Evolutionary conservation across 1,140 invertebrate species (phyloP).

Genomic region (Brachystomella parvula): DNA sequence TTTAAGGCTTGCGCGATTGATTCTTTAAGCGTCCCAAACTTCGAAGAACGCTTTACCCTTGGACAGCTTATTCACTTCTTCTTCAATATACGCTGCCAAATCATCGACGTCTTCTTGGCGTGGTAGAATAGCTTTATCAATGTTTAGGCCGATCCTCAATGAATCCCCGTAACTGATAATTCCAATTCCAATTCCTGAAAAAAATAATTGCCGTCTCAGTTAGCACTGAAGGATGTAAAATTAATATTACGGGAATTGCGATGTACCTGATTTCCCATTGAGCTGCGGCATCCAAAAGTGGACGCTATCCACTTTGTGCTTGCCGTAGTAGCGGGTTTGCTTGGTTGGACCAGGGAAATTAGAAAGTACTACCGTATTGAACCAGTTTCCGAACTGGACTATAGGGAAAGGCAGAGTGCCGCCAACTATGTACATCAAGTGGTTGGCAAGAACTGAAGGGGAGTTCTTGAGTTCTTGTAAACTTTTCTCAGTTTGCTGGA

Average conservation of each 20-base stretch:
- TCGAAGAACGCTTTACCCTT: not conserved
- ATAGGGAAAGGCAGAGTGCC: constrained; percentile 23
- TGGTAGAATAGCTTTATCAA: constrained; percentile 31
- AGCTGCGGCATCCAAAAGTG: constrained; percentile 29
- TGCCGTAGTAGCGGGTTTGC: constrained; percentile 6
- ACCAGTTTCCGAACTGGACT: constrained; percentile 29
- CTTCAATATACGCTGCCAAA: constrained; percentile 17
- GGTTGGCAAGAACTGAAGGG: constrained; percentile 21
- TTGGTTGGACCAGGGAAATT: constrained; percentile 34
- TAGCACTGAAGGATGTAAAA: not conserved
- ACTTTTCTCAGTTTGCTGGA: constrained; percentile 11
- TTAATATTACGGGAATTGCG: not conserved
- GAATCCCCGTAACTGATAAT: constrained; percentile 26
- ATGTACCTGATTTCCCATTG: constrained; percentile 28
- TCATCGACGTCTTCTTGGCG: not conserved
- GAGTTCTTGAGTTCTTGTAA: constrained; percentile 22
- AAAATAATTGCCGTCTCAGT: too few relatives aligned
- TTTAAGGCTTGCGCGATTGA: too few relatives aligned
- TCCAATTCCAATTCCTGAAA: constrained; percentile 23
- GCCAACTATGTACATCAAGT: constrained; percentile 17
- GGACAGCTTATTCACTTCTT: constrained; percentile 18
- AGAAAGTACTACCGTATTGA: constrained; percentile 27
- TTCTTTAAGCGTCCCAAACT: too few relatives aligned
- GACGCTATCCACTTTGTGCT: constrained; percentile 24
- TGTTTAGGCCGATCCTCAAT: constrained; percentile 20